Conservation (phyloP, 1,140 invertebrate species). For the Aradophagus sp. region DNA sequence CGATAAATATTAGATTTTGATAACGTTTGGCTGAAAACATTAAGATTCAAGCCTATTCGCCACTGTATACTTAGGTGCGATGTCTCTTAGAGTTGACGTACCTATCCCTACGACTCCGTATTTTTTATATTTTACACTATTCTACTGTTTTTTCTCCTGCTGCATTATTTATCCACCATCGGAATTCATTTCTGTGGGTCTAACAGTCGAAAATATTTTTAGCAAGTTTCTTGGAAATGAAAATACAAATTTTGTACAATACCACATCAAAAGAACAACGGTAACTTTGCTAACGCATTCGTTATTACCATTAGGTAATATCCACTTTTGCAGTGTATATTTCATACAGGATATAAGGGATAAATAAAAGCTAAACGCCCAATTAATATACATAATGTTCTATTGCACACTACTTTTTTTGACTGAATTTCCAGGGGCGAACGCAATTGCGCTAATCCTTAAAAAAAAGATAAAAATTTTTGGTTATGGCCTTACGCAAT, state of each 20-base stretch:
- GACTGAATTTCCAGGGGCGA: slow-evolving; percentile 4
- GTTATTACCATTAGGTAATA: slow-evolving; percentile 78
- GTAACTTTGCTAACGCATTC: slow-evolving; percentile 82
- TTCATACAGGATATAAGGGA: no score
- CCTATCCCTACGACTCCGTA: slow-evolving; percentile 23
- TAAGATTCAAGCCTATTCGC: no score
- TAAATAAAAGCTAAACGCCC: background rate
- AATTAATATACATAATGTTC: no score
- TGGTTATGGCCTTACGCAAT: no score
- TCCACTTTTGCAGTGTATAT: no score
- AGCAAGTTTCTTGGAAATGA: slow-evolving; percentile 80
- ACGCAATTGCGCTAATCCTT: no score
- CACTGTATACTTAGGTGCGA: no score
- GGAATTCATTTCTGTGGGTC: slow-evolving; percentile 83
- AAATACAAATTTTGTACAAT: slow-evolving; percentile 81
- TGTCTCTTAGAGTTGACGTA: no score
- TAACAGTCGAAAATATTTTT: slow-evolving; percentile 83
- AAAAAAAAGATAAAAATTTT: no score
- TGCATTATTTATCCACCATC: slow-evolving; percentile 84
- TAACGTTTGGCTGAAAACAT: no score
- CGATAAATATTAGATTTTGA: no score
- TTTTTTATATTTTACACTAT: slow-evolving; percentile 76
- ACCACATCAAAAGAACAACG: slow-evolving; percentile 82
- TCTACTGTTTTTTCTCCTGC: slow-evolving; percentile 81
- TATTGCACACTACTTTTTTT: slow-evolving; percentile 3